Conservation (phyloP, 1,140 invertebrate genomes). For the Mylabris phalerata region DNA sequence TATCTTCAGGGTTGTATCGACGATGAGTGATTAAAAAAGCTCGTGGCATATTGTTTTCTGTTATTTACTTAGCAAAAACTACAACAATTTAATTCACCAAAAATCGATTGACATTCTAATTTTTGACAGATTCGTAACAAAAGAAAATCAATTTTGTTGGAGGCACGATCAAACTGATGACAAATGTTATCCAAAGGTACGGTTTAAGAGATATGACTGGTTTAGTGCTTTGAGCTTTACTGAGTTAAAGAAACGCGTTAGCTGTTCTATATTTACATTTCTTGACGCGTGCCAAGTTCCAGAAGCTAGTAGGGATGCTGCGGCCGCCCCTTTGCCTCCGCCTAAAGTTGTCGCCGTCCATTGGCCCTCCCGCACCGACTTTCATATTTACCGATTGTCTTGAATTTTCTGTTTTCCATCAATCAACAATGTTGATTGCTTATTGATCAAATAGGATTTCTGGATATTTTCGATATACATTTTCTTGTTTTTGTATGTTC, state of each 20-base stretch:
- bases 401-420: background rate
- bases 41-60: constrained; percentile 41
- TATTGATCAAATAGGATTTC: background rate
- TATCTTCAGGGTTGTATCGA: constrained; percentile 42
- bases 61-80: too few relatives aligned
- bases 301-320: constrained; percentile 31
- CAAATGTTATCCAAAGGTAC: too few relatives aligned
- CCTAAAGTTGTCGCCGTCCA: constrained; percentile 18
- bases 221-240: constrained; percentile 14
- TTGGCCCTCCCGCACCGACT: constrained; percentile 30
- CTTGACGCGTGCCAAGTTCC: constrained; percentile 42
- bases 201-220: background rate
- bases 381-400: background rate
- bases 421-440: constrained; percentile 2
- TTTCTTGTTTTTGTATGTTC: background rate
- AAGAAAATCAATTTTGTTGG: too few relatives aligned
- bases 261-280: constrained; percentile 42
- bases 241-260: constrained; percentile 31
- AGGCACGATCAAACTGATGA: too few relatives aligned
- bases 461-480: background rate
- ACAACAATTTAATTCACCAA: background rate
- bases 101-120: too few relatives aligned
- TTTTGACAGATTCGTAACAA: too few relatives aligned
- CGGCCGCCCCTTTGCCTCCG: constrained; percentile 11
- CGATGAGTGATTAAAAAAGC: constrained; percentile 48